Percentiles rank a stretch among this genome's conserved stretches.
Conservation (phyloP, 2,797 vertebrate genomes). For the Leptodactylus fallax region DNA sequence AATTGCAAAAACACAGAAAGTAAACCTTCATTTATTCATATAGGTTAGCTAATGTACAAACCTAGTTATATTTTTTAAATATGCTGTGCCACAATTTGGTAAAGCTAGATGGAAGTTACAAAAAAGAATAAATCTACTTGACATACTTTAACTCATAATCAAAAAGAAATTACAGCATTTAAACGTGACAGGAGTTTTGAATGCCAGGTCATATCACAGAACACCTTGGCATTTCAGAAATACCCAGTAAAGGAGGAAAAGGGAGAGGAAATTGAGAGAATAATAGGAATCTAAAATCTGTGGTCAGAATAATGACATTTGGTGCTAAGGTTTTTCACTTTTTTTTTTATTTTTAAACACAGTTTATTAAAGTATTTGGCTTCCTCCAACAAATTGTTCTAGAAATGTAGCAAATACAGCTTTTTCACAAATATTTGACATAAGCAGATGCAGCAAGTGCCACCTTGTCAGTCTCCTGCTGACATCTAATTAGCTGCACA, state of each 20-base stretch:
- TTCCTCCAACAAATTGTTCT: too few species aligned
- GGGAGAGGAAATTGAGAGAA: not conserved
- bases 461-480: too few species aligned
- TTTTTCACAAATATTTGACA: too few species aligned
- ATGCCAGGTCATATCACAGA: constrained; percentile 3
- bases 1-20: too few species aligned
- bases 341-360: too few species aligned
- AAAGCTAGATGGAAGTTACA: not conserved
- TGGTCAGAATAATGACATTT: constrained; percentile 14
- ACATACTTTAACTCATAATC: constrained; percentile 16
- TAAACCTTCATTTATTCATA: not conserved
- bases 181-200: not conserved
- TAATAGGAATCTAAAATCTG: too few species aligned
- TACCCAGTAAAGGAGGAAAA: not conserved
- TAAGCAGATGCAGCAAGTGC: too few species aligned
- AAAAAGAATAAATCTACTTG: not conserved
- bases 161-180: constrained; percentile 7
- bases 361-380: too few species aligned
- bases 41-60: not conserved
- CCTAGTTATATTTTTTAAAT: not conserved
- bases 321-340: not conserved
- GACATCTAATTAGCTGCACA: too few species aligned
- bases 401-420: too few species aligned
- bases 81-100: not conserved
- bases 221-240: constrained; percentile 18